Conservation (phyloP, 2,797 vertebrate genomes). For the Microcaecilia unicolor region DNA sequence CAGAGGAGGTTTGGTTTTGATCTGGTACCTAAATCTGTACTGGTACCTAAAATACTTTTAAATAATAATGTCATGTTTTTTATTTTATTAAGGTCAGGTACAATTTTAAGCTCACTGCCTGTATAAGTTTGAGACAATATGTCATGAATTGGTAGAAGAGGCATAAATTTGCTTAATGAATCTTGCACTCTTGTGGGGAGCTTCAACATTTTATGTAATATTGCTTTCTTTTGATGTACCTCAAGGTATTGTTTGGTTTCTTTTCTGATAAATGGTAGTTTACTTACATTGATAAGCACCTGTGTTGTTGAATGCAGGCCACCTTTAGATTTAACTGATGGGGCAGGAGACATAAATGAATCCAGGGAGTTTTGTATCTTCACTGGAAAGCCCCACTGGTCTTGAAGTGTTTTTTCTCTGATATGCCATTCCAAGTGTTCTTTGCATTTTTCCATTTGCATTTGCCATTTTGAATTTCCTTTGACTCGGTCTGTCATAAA, state of each 20-base stretch:
- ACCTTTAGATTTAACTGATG: background rate
- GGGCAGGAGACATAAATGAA: background rate
- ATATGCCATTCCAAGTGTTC: background rate
- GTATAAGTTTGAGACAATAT: background rate
- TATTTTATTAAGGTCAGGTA: background rate
- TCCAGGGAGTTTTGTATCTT: background rate
- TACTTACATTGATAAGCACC: background rate
- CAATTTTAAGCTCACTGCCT: background rate
- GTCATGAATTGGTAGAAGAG: background rate
- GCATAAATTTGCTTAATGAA: background rate
- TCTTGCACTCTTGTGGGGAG: background rate
- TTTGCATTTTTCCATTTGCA: no score
- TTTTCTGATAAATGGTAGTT: background rate
- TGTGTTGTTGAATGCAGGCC: background rate
- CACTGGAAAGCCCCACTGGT: background rate
- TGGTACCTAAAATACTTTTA: no score
- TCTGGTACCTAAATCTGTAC: no score
- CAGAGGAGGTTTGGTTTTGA: no score
- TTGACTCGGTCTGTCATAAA: background rate
- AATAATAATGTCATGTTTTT: background rate
- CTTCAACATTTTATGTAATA: background rate
- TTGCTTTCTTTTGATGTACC: background rate
- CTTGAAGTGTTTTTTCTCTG: background rate
- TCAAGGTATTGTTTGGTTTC: background rate
- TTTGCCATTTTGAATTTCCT: no score